Evolutionary conservation across 2,888 invertebrate genomes (phyloP), one percentile per base, ranked within the genome.

Genomic region (Petrolisthes manimaculis): DNA sequence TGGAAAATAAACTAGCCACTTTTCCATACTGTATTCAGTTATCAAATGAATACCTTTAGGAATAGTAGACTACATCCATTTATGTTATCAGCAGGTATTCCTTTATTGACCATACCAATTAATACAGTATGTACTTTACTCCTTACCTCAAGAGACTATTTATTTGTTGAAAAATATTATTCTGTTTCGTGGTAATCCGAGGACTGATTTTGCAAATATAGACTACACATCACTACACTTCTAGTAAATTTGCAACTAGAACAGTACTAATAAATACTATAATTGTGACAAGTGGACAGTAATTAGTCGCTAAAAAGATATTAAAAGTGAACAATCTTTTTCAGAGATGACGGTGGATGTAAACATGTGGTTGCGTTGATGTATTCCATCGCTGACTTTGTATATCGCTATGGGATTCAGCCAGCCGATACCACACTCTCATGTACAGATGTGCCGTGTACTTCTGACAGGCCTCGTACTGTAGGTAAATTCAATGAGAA

Each of bases 321-420:
- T 61, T 9, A 61, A 61, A 61, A 61, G 14, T 9, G 14, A 61
- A 61, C 6, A 61, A 61, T 6, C 6, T 61, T 61, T 61, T 61
- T 61, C 75, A 75, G 75, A 75, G 75, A 75, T 75, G 75, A 75
- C 37, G 75, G 75, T 75, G 75, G 75, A 24, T 75, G 75, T 12
- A 75, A 75, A 24, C 75, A 75, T 75, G 75, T 75, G 5, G 75
- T 75, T 75, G 75, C 75, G 5, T 75, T 75, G 24, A 75, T 75
- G 24, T 75, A 24, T 75, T 21, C 75, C 24, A 12, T 75, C 5
- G 75, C 75, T 8, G 75, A 75, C 24, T 75, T 75, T 75, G 75
- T 75, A 4, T 37, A 75, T 8, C 75, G 75, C 24, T 24, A 24
- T 24, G 75, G 75, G 5, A 75, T 75, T 24, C 75, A 75, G 75